These are phyloP conservation scores for Aricia artaxerxes DNA, from an alignment of 2,888 invertebrate genomes.

Conservation along the genomic window DNA sequence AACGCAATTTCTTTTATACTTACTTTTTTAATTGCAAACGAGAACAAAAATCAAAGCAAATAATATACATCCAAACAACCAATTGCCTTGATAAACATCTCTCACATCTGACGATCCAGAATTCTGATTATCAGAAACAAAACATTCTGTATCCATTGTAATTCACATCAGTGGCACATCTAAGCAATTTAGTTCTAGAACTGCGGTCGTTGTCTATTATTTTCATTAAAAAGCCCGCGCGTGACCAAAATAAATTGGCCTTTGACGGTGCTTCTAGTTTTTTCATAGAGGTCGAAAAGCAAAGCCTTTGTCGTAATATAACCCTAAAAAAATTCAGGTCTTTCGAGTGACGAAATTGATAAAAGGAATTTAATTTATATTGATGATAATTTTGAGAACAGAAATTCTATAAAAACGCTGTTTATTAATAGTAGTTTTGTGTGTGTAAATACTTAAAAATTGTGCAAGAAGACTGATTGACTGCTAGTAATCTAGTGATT, in stretches of 20 bases:
- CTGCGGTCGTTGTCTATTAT: conserved; percentile 64
- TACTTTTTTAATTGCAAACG: too few relatives aligned
- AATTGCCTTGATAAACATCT: too few relatives aligned
- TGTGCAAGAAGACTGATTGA: too few relatives aligned
- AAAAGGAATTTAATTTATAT: neutral
- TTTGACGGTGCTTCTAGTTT: conserved; percentile 51
- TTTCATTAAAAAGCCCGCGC: conserved; percentile 66
- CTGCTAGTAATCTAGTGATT: too few relatives aligned
- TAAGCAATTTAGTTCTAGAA: conserved; percentile 51
- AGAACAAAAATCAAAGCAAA: too few relatives aligned
- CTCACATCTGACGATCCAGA: too few relatives aligned
- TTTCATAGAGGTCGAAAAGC: conserved; percentile 44
- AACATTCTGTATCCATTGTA: conserved; percentile 34
- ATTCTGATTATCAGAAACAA: neutral
- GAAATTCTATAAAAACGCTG: too few relatives aligned
- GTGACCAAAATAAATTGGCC: conserved; percentile 69
- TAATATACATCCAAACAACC: too few relatives aligned
- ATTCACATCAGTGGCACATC: conserved; percentile 48
- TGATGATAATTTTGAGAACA: neutral
- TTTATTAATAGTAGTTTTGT: too few relatives aligned
- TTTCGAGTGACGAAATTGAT: neutral
- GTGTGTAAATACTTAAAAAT: too few relatives aligned
- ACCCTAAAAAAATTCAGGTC: neutral
- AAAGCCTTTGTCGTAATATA: conserved; percentile 46
- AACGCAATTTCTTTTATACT: too few relatives aligned